Evolutionary conservation across 2,888 invertebrate species (phyloP), one percentile per base, ranked within the genome.

Genomic region (Spodoptera exigua): DNA sequence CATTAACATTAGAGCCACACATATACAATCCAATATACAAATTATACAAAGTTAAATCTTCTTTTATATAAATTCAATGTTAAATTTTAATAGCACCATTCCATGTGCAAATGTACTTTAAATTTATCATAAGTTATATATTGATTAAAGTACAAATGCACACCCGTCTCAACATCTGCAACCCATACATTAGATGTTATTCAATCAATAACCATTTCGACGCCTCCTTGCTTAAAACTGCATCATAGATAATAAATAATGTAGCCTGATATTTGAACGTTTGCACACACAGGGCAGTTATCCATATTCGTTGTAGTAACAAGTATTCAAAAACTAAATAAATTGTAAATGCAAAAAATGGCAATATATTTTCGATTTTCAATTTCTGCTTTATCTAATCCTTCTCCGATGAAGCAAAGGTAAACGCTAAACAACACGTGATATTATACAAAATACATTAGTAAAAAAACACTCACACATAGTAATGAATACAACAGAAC

Each of bases 281-380:
- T 90, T 91, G 92, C 91, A 91, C 91, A 82, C 78, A 70, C 70
- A 74, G 77, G 87, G 86, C 89, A 84, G 79, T 84, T 76, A 74
- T 79, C 82, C 85, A 84, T 67, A 78, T 87, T 89, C 87, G 88
- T 88, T 89, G 88, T 87, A 79, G 82, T 79, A 79, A 83, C 79
- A 84, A 84, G 83, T 89, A 84, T 83, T 86, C 79, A 85, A 87
- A 84, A 82, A 86, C 84, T 86, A 87, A 86, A 84, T 86, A 84
- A 84, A 88, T 83, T 85, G 89, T 93, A 94, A 94, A 94, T 94
- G 93, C 93, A 93, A 89, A 87, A 88, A 92, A 94, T 93, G 93
- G 93, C 93, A 92, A 92, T 87, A 89, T 85, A 85, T 84, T 84
- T 83, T 88, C 81, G 84, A 86, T 89, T 84, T 68, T 85, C 79